A percentile compares a stretch with the other conserved stretches of the same genome.
Conservation (phyloP, 2,113 vertebrate genomes). For the Pelecanus crispus region DNA sequence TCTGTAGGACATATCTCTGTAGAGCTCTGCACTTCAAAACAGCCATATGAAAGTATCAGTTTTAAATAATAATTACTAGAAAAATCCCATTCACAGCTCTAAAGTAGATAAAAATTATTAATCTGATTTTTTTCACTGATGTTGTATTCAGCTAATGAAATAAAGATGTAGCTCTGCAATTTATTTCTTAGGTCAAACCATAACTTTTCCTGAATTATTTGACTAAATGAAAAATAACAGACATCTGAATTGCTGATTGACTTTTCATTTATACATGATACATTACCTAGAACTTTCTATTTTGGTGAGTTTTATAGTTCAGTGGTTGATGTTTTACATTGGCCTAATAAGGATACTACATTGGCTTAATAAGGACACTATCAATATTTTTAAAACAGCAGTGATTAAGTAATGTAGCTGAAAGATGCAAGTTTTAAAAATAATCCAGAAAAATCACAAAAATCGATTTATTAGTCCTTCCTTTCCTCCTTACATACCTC, state of each 20-base stretch:
- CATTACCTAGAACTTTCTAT: not conserved
- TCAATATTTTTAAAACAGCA: not conserved
- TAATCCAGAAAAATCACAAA: not conserved
- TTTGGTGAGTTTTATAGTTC: not conserved
- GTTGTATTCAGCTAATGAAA: not conserved
- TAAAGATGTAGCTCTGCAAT: conserved; percentile 7
- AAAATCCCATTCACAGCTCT: not conserved
- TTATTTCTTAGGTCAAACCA: conserved; percentile 24
- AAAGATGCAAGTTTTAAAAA: conserved; percentile 21
- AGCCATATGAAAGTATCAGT: not conserved
- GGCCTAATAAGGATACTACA: too few species aligned
- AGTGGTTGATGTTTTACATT: conserved; percentile 8
- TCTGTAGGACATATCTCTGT: not conserved
- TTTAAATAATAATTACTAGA: conserved; percentile 11
- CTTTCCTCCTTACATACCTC: not conserved
- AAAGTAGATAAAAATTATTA: not conserved
- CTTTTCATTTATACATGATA: not conserved
- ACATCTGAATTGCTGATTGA: not conserved
- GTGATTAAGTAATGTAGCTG: not conserved
- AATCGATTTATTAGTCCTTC: not conserved
- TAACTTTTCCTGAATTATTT: conserved; percentile 7
- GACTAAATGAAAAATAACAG: conserved; percentile 16
- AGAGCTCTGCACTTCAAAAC: not conserved
- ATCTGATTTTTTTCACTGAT: not conserved
- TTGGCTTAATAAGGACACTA: conserved; percentile 3